phyloP scores from a whole-genome alignment of 2,113 vertebrate species.

The Oriolus oriolus region DNA sequence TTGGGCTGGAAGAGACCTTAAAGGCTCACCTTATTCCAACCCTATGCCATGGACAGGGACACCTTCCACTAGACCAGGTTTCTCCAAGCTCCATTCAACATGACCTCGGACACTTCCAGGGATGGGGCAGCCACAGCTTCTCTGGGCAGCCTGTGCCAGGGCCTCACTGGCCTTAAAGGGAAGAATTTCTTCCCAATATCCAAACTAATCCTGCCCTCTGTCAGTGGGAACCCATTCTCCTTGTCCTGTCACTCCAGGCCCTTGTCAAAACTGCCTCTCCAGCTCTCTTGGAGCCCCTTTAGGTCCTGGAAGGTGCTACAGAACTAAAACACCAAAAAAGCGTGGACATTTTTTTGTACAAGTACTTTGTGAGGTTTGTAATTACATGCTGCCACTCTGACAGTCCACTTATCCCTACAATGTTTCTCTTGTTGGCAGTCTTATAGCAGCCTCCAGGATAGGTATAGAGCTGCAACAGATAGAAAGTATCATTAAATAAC shows the following conservation, averaged over 20 bases:
- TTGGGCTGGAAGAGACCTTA: background rate
- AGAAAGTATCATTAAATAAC: background rate
- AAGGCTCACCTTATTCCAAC: background rate
- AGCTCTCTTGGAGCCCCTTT: background rate
- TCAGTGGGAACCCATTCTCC: background rate
- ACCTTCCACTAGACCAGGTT: background rate
- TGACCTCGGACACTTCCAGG: background rate
- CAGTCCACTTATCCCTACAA: background rate
- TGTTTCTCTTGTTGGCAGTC: background rate
- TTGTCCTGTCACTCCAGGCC: background rate
- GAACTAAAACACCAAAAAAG: background rate
- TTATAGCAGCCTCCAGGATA: rapidly evolving
- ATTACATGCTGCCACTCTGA: background rate
- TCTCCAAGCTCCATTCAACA: background rate
- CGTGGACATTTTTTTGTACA: rapidly evolving
- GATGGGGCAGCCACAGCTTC: background rate
- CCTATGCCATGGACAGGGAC: background rate
- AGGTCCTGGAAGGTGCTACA: background rate
- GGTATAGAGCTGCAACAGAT: background rate
- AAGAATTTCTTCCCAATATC: background rate
- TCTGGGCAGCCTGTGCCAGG: background rate
- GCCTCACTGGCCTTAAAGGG: background rate
- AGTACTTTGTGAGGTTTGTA: background rate
- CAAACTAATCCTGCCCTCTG: background rate
- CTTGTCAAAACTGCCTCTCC: background rate